Conservation (phyloP, 2,113 vertebrate genomes). For the Toxotes jaculatrix region DNA sequence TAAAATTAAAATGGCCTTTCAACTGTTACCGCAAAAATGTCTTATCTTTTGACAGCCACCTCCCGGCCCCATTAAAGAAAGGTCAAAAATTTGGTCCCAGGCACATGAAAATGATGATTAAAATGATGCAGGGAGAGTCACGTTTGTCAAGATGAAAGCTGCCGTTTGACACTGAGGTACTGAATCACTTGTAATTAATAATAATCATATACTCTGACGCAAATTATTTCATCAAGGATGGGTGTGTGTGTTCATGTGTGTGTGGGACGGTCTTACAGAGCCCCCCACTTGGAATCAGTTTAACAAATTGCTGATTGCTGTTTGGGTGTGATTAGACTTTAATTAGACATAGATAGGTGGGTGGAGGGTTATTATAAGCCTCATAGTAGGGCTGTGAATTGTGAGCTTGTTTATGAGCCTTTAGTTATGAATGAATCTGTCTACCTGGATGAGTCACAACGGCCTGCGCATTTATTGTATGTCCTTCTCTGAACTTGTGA, state of each 20-base stretch:
- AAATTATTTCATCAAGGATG: conserved; percentile 42
- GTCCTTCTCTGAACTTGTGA: conserved; percentile 53
- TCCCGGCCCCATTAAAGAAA: conserved; percentile 1
- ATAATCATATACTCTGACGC: conserved; percentile 18
- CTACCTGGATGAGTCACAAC: conserved; percentile 57
- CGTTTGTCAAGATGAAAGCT: conserved; percentile 42
- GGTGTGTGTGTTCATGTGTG: neutral
- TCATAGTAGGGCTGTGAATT: conserved; percentile 32
- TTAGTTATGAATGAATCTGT: conserved; percentile 63
- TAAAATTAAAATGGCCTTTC: conserved; percentile 64
- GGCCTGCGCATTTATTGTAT: conserved; percentile 11
- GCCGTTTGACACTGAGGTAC: conserved; percentile 33
- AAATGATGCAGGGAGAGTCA: conserved; percentile 9
- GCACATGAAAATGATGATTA: conserved; percentile 32
- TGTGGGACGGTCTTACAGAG: neutral
- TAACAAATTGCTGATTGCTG: conserved; percentile 54
- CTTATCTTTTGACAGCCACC: conserved; percentile 14
- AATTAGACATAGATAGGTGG: conserved; percentile 47
- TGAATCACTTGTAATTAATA: conserved; percentile 49
- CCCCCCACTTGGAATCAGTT: conserved; percentile 38
- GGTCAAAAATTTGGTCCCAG: conserved; percentile 20
- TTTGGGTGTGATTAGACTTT: conserved; percentile 52
- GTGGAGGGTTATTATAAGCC: conserved; percentile 47
- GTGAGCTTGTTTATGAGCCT: conserved; percentile 49
- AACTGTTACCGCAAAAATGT: conserved; percentile 35